Conservation (phyloP, 2,888 invertebrate genomes). For the Catocala nupta region DNA sequence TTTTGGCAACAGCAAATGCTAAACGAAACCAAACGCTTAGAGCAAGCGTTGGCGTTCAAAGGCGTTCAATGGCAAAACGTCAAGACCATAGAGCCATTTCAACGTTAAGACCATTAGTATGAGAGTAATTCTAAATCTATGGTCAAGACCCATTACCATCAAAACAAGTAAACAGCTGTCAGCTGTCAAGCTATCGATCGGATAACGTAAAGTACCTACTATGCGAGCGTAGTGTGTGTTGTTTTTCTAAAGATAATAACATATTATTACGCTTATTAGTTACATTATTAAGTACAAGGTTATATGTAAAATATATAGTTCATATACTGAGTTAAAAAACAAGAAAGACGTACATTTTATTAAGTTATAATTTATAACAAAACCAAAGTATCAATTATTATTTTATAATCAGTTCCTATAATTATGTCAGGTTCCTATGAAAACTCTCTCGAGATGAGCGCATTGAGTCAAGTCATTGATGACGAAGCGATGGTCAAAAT, state of each 20-base stretch:
- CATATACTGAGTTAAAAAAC: not conserved
- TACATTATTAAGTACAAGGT: slow-evolving; percentile 45
- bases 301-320: slow-evolving; percentile 21
- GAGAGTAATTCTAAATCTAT: too few relatives aligned
- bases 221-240: slow-evolving; percentile 16
- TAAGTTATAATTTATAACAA: too few relatives aligned
- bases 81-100: too few relatives aligned
- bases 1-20: too few relatives aligned
- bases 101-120: too few relatives aligned
- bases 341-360: not conserved
- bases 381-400: not conserved
- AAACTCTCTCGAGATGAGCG: slow-evolving; percentile 62
- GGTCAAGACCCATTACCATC: not conserved
- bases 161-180: not conserved
- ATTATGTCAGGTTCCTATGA: slow-evolving; percentile 45
- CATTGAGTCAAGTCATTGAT: slow-evolving; percentile 76
- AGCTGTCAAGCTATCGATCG: too few relatives aligned
- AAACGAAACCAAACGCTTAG: too few relatives aligned
- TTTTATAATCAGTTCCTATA: slow-evolving; percentile 18
- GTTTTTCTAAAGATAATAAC: slow-evolving; percentile 33
- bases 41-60: too few relatives aligned
- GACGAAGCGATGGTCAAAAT: slow-evolving; percentile 75
- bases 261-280: slow-evolving; percentile 30
- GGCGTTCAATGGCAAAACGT: too few relatives aligned
- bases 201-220: not conserved